Evolutionary conservation across 2,888 invertebrate genomes (phyloP).

Genomic region (Cataglyphis altisquamis): DNA sequence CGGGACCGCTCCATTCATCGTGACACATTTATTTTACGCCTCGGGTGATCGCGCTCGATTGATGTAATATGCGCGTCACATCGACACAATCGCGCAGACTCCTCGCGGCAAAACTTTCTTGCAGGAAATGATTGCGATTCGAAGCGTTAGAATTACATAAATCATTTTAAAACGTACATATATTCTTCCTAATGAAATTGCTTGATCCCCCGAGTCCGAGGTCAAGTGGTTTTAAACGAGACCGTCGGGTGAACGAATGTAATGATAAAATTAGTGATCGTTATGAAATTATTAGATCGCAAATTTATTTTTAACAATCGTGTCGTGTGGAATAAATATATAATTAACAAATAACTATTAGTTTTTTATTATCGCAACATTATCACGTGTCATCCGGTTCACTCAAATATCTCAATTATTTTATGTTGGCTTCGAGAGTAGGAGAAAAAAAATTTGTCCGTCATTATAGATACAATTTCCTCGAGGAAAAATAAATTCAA

Average conservation of each 20-base stretch:
- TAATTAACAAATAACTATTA: not conserved
- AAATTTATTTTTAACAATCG: not conserved
- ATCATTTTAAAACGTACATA: not conserved
- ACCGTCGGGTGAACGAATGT: not conserved
- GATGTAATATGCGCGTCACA: conserved; percentile 22
- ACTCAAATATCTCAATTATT: not conserved
- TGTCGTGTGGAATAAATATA: not conserved
- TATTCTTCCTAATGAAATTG: not conserved
- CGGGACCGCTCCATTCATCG: conserved; percentile 40
- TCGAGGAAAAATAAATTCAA: not conserved
- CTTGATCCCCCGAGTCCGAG: not conserved
- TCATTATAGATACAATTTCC: not conserved
- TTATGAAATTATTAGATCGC: not conserved
- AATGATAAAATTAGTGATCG: not conserved
- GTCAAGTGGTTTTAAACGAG: not conserved
- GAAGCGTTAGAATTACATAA: conserved; percentile 16
- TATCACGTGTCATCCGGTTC: not conserved
- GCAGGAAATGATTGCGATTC: not conserved
- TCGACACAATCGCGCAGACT: not conserved
- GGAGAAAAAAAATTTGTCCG: not conserved
- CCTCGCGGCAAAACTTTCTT: conserved; percentile 6
- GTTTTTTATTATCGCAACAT: not conserved
- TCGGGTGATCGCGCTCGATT: conserved; percentile 28
- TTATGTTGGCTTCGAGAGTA: not conserved
- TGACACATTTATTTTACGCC: conserved; percentile 44